Evolutionary conservation across 2,888 invertebrate species (phyloP), one percentile per base, ranked within the genome.

Genomic region (Hypsopygia costalis): DNA sequence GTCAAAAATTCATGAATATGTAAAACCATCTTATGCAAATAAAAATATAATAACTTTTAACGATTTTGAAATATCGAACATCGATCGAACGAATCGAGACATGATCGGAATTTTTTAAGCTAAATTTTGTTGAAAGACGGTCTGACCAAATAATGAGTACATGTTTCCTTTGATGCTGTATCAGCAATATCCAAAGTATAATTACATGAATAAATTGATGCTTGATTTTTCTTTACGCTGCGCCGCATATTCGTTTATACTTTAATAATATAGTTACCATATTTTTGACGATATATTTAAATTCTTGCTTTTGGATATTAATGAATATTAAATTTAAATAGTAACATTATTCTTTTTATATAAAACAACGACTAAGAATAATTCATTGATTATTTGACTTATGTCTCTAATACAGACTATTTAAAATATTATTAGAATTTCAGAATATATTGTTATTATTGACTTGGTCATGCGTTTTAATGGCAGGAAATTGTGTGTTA

Each of bases 11-110:
- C 25, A 12, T 31, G 32, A 38, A 38, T 38, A 31, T 37, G 69
- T 69, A 76, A 69, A 55, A 52, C 46, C 40, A 51, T 6, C 64
- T 79, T 81, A 78, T 74, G 78, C 79, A 80, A 79, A 80, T 79
- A 79, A 5, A 21, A 21, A n/a, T 4, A 3, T 71, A 64, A 75
- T 72, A 62, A 66, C 59, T 53, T 67, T 65, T 63, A 68, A 70
- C 65, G 64, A 58, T 50, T 58, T 37, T 44, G 49, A 47, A 66
- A 79, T 81, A 82, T 82, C 81, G 64, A 22, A 44, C 58, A 62
- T 66, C 74, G 67, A 78, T 76, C 74, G 55, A 63, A 50, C 46
- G 50, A 64, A 72, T 69, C 63, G 61, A 61, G 62, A 61, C 73
- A 57, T 70, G 75, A 78, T 74, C 74, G 52, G 71, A 76, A 68